Conservation (phyloP, 1,140 invertebrate species). For the Trachymyrmex cornetzi region DNA sequence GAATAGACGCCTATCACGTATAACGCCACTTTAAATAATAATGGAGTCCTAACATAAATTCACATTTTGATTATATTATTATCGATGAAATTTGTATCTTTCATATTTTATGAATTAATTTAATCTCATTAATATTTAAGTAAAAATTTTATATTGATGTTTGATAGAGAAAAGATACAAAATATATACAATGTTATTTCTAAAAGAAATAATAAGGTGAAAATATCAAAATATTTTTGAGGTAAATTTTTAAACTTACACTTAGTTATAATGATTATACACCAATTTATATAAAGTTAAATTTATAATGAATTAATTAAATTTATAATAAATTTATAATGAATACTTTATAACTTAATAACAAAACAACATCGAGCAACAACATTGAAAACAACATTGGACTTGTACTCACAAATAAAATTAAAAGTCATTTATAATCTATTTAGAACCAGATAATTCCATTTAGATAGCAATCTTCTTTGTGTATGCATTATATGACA, state of each 20-base stretch:
- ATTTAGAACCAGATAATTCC: neutral
- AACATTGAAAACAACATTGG: neutral
- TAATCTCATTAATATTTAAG: neutral
- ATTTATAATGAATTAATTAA: slow-evolving; percentile 8
- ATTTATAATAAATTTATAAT: neutral
- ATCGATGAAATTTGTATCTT: neutral
- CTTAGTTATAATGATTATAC: neutral
- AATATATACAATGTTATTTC: too few relatives aligned
- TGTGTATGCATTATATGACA: neutral
- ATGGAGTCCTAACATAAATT: neutral
- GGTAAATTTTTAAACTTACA: neutral
- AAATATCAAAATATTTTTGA: neutral
- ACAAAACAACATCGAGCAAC: neutral
- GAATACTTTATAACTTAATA: neutral
- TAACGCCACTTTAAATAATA: slow-evolving; percentile 21
- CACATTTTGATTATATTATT: neutral
- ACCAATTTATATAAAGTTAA: neutral
- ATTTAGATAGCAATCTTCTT: neutral
- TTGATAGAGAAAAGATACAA: neutral
- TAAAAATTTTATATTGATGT: too few relatives aligned
- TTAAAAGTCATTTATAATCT: neutral
- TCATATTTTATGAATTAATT: neutral
- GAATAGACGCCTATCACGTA: neutral
- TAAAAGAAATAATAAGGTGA: neutral
- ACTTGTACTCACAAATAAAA: neutral